These are phyloP conservation scores for Nomada lathburiana DNA, from an alignment of 2,888 invertebrate genomes.

Conservation along the genomic window DNA sequence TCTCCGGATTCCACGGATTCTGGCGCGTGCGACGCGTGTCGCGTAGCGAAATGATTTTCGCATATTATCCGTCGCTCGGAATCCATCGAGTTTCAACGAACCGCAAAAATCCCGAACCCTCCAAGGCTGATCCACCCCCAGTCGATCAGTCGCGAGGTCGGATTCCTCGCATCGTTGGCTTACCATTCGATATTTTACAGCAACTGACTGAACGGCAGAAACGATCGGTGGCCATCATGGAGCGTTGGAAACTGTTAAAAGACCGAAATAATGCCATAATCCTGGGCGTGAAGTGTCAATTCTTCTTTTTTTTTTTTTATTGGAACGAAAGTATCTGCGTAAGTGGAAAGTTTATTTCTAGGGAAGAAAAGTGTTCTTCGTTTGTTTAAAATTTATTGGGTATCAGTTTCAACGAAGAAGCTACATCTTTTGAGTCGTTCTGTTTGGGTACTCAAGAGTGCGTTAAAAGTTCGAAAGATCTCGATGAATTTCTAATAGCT, in stretches of 20 bases:
- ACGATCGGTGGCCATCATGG: slow-evolving; percentile 9
- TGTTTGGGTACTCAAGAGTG: no score
- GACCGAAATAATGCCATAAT: no score
- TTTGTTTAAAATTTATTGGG: no score
- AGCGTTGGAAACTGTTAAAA: slow-evolving; percentile 16
- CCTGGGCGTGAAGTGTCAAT: no score
- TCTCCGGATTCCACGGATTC: slow-evolving; percentile 28
- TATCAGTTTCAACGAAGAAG: no score
- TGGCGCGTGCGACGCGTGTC: slow-evolving; percentile 16
- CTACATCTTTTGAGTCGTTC: no score
- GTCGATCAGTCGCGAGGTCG: background rate
- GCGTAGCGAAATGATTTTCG: slow-evolving; percentile 35
- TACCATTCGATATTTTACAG: background rate
- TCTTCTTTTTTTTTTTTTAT: no score
- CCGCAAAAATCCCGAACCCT: slow-evolving; percentile 39
- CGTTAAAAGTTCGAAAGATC: no score
- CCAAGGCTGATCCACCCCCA: background rate
- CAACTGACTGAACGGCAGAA: slow-evolving; percentile 7
- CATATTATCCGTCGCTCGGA: slow-evolving; percentile 41
- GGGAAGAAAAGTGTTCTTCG: no score
- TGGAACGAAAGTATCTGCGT: no score
- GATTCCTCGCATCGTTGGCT: slow-evolving; percentile 25
- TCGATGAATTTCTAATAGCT: no score
- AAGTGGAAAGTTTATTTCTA: no score
- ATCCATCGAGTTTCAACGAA: slow-evolving; percentile 45